A percentile compares a stretch with the other conserved stretches of the same genome.
Evolutionary conservation across 2,888 invertebrate species (phyloP).

Genomic region (Drosophila mettleri): DNA sequence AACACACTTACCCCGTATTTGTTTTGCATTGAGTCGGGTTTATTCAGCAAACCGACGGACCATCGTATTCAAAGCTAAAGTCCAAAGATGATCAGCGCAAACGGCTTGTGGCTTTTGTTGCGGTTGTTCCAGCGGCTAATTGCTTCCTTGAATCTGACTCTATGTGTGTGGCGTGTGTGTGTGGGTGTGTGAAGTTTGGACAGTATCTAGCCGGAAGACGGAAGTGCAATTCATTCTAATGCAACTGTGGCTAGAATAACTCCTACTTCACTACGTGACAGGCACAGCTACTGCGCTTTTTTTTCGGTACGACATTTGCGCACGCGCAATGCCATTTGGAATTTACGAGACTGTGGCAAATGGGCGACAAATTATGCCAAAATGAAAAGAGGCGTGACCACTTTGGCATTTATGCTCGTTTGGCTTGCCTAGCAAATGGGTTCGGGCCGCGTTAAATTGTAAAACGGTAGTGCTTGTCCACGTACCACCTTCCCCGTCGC

Average conservation of each 20-base stretch:
- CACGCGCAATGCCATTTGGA: conserved; percentile 60
- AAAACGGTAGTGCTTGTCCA: conserved; percentile 52
- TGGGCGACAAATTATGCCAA: conserved; percentile 79
- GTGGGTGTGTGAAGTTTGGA: background rate
- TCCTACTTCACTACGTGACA: conserved; percentile 34
- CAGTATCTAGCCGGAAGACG: conserved; percentile 5
- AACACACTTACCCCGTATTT: conserved; percentile 62
- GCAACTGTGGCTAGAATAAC: background rate
- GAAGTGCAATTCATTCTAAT: conserved; percentile 13
- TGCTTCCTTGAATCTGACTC: conserved; percentile 60
- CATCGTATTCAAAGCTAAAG: conserved; percentile 39
- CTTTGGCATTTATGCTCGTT: conserved; percentile 71
- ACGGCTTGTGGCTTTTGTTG: conserved; percentile 43
- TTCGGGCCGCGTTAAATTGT: conserved; percentile 55
- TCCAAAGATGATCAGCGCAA: conserved; percentile 51
- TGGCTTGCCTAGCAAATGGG: conserved; percentile 46
- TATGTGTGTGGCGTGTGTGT: background rate
- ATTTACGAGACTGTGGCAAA: conserved; percentile 72
- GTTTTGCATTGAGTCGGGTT: conserved; percentile 78
- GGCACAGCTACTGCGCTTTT: background rate
- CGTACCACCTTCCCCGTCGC: conserved; percentile 34
- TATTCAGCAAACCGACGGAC: conserved; percentile 49
- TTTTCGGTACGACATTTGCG: conserved; percentile 59
- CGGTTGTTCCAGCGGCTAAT: conserved; percentile 52
- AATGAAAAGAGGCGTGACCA: conserved; percentile 75